Conservation (phyloP, 2,113 vertebrate species). For the Tautogolabrus adspersus region DNA sequence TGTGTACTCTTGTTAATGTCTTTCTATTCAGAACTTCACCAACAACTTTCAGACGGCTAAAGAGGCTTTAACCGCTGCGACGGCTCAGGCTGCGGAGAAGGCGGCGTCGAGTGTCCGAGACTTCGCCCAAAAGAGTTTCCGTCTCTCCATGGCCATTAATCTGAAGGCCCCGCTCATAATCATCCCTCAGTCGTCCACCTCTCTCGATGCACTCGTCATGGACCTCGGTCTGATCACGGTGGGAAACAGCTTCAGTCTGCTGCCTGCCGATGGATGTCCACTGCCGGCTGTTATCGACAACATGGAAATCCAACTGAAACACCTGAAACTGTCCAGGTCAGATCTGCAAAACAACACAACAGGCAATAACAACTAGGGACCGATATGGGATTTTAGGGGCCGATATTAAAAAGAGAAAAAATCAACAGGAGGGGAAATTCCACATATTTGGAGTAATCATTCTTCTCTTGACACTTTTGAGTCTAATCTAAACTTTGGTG, state of each 20-base stretch:
- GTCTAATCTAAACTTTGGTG: too few species aligned
- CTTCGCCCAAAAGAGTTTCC: constrained; percentile 91
- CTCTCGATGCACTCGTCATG: constrained; percentile 87
- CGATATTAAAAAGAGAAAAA: too few species aligned
- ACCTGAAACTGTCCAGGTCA: constrained; percentile 93
- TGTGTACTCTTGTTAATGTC: not conserved
- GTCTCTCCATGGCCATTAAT: constrained; percentile 88
- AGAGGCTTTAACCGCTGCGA: constrained; percentile 90
- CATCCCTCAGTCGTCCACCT: constrained; percentile 91
- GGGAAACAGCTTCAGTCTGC: constrained; percentile 88
- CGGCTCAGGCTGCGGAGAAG: constrained; percentile 91
- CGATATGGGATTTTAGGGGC: too few species aligned
- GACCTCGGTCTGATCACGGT: constrained; percentile 93
- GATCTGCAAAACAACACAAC: not conserved
- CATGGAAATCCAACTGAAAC: constrained; percentile 89
- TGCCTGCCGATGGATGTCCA: constrained; percentile 78
- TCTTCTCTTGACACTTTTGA: too few species aligned
- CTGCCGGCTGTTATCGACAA: constrained; percentile 91
- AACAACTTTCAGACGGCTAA: constrained; percentile 92
- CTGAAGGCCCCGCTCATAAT: constrained; percentile 94
- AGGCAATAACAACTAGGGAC: too few species aligned
- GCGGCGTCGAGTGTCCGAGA: constrained; percentile 93
- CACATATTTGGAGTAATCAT: too few species aligned
- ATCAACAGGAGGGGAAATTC: too few species aligned
- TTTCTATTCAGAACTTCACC: constrained; percentile 86